phyloP scores from a whole-genome alignment of 2,888 invertebrate genomes.

The Anthoptus insignis region DNA sequence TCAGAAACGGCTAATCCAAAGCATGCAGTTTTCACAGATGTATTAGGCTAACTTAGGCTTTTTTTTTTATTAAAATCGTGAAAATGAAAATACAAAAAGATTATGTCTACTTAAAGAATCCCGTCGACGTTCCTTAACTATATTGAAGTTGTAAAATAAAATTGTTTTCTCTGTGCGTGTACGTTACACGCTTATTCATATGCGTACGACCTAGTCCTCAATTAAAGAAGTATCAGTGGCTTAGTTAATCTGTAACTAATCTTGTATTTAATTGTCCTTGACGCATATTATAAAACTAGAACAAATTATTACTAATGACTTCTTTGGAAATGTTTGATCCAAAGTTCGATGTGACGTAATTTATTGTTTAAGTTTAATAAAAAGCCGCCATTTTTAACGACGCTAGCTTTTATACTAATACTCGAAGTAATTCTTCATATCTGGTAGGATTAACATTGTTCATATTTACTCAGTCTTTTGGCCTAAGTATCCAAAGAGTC shows the following conservation, averaged over 20 bases:
- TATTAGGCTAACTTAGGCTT: too few species aligned
- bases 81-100: too few species aligned
- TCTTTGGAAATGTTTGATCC: background rate
- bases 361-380: too few species aligned
- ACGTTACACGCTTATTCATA: conserved; percentile 5
- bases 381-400: too few species aligned
- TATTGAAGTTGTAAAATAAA: too few species aligned
- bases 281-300: background rate
- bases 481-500: background rate
- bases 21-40: too few species aligned
- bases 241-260: conserved; percentile 27
- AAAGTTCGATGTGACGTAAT: conserved; percentile 2
- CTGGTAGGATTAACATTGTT: background rate
- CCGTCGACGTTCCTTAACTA: too few species aligned
- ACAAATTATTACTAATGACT: background rate
- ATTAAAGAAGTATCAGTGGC: conserved; percentile 10
- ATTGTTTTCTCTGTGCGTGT: background rate
- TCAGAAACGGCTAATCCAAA: too few species aligned
- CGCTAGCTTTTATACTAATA: too few species aligned
- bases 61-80: too few species aligned
- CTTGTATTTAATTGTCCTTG: conserved; percentile 17
- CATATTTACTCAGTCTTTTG: background rate
- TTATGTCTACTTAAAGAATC: background rate
- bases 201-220: conserved; percentile 27
- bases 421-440: background rate